These are phyloP conservation scores for Drosophila rufa DNA, from an alignment of 1,140 invertebrate species.

Conservation along the genomic window DNA sequence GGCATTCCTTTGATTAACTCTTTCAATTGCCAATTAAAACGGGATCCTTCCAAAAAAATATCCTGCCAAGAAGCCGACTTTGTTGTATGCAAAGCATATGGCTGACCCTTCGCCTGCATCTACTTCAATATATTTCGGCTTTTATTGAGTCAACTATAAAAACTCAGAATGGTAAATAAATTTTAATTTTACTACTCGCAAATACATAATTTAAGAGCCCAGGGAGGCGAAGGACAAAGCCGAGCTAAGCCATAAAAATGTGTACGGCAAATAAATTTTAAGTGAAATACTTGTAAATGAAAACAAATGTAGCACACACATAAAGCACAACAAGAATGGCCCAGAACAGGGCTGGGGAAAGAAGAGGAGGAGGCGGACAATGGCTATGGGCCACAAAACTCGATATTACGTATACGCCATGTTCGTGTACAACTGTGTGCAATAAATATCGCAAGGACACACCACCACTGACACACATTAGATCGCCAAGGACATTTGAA, in stretches of 20 bases:
- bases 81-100: conserved; percentile 39
- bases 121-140: conserved; percentile 25
- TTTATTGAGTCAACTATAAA: conserved; percentile 63
- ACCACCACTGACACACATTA: conserved; percentile 2
- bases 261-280: conserved; percentile 77
- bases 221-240: conserved; percentile 51
- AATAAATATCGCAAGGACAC: conserved; percentile 71
- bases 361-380: conserved; percentile 32
- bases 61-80: neutral
- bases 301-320: conserved; percentile 75
- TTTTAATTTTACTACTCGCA: conserved; percentile 73
- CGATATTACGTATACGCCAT: conserved; percentile 74
- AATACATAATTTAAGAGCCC: conserved; percentile 68
- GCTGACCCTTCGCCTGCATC: conserved; percentile 19
- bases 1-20: conserved; percentile 72
- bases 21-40: conserved; percentile 72
- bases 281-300: conserved; percentile 83
- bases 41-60: neutral
- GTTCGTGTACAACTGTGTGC: conserved; percentile 43
- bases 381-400: conserved; percentile 57
- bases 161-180: conserved; percentile 63
- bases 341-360: no score
- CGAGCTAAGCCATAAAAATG: conserved; percentile 77
- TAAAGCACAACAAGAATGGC: conserved; percentile 28
- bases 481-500: conserved; percentile 65